Conservation (phyloP, 2,113 vertebrate species). For the Chloropsis hardwickii region DNA sequence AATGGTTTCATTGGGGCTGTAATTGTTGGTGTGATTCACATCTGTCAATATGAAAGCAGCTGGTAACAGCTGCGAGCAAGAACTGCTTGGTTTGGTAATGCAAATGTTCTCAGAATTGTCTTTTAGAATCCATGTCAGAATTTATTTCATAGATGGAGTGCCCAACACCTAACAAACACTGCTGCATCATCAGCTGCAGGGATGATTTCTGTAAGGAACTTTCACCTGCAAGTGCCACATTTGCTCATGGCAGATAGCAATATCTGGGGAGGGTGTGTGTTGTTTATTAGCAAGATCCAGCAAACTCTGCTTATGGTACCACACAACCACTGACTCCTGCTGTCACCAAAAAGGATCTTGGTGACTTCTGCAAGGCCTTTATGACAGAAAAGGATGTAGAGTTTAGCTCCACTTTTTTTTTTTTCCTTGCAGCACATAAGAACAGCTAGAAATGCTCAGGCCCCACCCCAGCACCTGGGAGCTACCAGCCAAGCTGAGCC, state of each 20-base stretch:
- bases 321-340: background rate
- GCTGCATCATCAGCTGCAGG: background rate
- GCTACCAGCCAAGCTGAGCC: background rate
- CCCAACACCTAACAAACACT: background rate
- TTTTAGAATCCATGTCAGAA: background rate
- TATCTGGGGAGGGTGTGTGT: background rate
- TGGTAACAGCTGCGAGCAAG: conserved; percentile 41
- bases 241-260: background rate
- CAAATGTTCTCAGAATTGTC: background rate
- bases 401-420: background rate
- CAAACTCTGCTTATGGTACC: background rate
- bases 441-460: background rate
- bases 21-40: conserved; percentile 20
- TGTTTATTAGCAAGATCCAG: background rate
- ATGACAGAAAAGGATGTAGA: background rate
- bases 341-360: background rate
- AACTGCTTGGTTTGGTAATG: conserved; percentile 27
- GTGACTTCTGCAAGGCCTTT: background rate
- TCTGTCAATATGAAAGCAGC: conserved; percentile 48
- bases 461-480: background rate
- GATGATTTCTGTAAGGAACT: background rate
- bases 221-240: background rate
- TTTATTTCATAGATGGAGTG: background rate
- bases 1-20: conserved; percentile 20
- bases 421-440: background rate